Evolutionary conservation across 2,113 vertebrate genomes (phyloP).

Genomic region (Bos javanicus): DNA sequence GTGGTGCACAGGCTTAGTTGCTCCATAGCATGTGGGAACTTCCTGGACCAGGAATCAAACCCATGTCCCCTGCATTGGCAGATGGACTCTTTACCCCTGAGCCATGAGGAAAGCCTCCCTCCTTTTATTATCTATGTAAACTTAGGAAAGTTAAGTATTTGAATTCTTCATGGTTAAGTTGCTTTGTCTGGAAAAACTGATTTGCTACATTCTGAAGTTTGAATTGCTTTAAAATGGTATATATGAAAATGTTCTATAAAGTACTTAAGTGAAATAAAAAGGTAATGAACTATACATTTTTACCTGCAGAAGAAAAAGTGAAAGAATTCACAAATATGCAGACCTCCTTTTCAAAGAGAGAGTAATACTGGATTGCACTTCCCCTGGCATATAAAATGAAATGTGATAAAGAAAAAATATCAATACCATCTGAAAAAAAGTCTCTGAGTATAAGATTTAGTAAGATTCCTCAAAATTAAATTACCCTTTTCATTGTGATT

Average conservation of each 20-base stretch:
- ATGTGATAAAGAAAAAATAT: neutral
- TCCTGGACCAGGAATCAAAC: neutral
- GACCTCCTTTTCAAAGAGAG: neutral
- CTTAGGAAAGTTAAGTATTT: neutral
- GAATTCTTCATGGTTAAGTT: neutral
- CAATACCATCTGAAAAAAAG: neutral
- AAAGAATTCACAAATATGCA: neutral
- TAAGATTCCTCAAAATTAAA: neutral
- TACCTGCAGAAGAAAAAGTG: neutral
- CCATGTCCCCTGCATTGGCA: neutral
- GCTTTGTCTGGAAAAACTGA: neutral
- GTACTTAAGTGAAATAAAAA: neutral
- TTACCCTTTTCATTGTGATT: neutral
- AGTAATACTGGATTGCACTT: neutral
- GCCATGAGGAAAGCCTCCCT: neutral
- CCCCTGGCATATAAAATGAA: neutral
- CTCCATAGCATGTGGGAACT: neutral
- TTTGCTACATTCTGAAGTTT: neutral
- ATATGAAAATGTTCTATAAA: neutral
- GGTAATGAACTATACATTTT: neutral
- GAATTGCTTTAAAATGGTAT: neutral
- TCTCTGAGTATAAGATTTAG: neutral
- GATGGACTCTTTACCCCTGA: neutral
- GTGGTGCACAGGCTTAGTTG: accelerated
- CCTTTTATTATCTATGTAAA: neutral